phyloP scores from a whole-genome alignment of 1,140 invertebrate genomes.

The Polyergus mexicanus region DNA sequence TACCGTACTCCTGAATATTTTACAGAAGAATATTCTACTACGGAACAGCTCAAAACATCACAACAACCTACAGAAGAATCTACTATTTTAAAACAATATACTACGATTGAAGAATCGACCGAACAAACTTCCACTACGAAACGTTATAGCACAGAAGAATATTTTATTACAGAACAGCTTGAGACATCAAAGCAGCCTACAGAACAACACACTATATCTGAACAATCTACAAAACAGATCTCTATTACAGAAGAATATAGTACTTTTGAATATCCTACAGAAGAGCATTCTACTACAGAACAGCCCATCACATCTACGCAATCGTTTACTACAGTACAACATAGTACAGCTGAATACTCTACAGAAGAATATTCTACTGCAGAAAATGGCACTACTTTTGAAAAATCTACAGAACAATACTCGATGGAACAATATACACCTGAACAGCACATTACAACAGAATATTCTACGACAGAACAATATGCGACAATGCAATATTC shows the following conservation, averaged over 20 bases:
- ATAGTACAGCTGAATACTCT: neutral
- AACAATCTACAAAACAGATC: slow-evolving; percentile 30
- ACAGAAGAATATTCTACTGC: slow-evolving; percentile 39
- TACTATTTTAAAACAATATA: slow-evolving; percentile 4
- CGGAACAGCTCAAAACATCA: neutral
- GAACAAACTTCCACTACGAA: slow-evolving; percentile 1
- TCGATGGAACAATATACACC: slow-evolving; percentile 36
- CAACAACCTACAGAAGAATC: slow-evolving; percentile 26
- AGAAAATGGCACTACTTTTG: slow-evolving; percentile 21
- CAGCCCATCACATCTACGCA: slow-evolving; percentile 15
- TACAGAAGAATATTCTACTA: slow-evolving; percentile 19
- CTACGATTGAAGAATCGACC: slow-evolving; percentile 1
- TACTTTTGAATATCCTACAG: neutral
- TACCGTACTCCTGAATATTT: too few relatives aligned
- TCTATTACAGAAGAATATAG: slow-evolving; percentile 37
- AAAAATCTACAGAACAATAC: neutral
- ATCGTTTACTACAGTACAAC: neutral
- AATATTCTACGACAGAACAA: slow-evolving; percentile 17
- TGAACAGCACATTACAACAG: neutral
- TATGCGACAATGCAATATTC: neutral
- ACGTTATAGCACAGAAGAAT: neutral
- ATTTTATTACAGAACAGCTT: slow-evolving; percentile 2
- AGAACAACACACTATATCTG: neutral
- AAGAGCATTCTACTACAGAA: neutral
- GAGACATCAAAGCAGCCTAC: neutral